Percentiles rank a stretch among this genome's conserved stretches.
These are phyloP conservation scores for Huso huso DNA, from an alignment of 2,797 vertebrate genomes.

Conservation along the genomic window DNA sequence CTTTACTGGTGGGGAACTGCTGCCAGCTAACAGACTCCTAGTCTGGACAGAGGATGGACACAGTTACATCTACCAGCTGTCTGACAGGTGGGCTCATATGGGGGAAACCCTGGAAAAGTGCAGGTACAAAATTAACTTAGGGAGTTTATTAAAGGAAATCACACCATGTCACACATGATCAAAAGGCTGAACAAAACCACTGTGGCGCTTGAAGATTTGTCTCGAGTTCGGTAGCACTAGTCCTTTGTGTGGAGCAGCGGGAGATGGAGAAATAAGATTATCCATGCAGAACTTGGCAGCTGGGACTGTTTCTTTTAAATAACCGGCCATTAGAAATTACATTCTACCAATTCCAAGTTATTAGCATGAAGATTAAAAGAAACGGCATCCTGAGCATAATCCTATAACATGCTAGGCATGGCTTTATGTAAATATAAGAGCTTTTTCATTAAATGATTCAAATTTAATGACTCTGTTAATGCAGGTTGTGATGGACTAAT, in stretches of 20 bases:
- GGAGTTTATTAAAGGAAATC: constrained; percentile 61
- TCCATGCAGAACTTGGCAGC: constrained; percentile 64
- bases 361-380: constrained; percentile 21
- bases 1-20: constrained; percentile 61
- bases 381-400: constrained; percentile 19
- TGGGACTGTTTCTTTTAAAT: constrained; percentile 46
- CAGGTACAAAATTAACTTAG: constrained; percentile 64
- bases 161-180: constrained; percentile 56
- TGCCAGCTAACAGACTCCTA: constrained; percentile 60
- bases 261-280: constrained; percentile 57
- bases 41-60: constrained; percentile 64
- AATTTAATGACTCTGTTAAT: constrained; percentile 13
- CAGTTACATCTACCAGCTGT: constrained; percentile 72
- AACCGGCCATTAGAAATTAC: constrained; percentile 8
- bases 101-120: constrained; percentile 48
- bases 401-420: constrained; percentile 7
- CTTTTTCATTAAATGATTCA: constrained; percentile 14
- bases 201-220: constrained; percentile 59
- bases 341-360: constrained; percentile 15
- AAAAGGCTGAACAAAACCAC: constrained; percentile 67
- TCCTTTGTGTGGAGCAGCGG: constrained; percentile 63
- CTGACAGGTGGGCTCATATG: constrained; percentile 69
- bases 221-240: constrained; percentile 47
- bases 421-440: constrained; percentile 5
- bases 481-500: constrained; percentile 15